These are phyloP conservation scores for Eurystomus glaucurus DNA, from an alignment of 2,797 vertebrate species.

Conservation along the genomic window DNA sequence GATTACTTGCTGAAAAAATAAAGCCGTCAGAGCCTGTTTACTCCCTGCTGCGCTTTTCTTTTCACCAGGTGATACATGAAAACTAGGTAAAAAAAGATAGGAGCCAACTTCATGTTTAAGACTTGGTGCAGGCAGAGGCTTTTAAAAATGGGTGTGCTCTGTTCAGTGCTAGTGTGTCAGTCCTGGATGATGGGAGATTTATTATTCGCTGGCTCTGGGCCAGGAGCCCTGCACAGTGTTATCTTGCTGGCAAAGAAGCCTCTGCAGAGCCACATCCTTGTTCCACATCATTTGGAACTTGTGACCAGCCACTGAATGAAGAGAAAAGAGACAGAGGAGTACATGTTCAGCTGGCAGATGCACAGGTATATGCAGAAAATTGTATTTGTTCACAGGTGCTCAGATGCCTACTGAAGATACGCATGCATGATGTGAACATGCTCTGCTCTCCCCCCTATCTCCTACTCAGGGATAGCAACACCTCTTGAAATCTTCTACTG, in stretches of 20 bases:
- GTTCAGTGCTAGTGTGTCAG: background rate
- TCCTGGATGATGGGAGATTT: background rate
- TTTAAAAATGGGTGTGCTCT: background rate
- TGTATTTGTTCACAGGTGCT: background rate
- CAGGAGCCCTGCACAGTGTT: background rate
- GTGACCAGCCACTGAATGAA: background rate
- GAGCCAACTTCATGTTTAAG: background rate
- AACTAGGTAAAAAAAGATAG: background rate
- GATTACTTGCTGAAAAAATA: background rate
- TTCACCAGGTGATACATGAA: background rate
- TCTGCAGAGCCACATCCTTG: background rate
- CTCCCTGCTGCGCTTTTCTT: background rate
- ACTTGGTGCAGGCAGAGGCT: background rate
- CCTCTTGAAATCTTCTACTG: background rate
- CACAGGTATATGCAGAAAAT: background rate
- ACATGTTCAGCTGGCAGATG: background rate
- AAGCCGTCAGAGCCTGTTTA: background rate
- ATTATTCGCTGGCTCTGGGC: background rate
- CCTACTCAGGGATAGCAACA: background rate
- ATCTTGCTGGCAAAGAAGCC: background rate
- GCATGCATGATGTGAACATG: background rate
- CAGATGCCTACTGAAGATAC: background rate
- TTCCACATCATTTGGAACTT: background rate
- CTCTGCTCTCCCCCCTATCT: background rate
- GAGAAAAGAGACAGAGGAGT: background rate